These are phyloP conservation scores for Patagioenas fasciata DNA, from an alignment of 2,113 vertebrate genomes.

Conservation along the genomic window DNA sequence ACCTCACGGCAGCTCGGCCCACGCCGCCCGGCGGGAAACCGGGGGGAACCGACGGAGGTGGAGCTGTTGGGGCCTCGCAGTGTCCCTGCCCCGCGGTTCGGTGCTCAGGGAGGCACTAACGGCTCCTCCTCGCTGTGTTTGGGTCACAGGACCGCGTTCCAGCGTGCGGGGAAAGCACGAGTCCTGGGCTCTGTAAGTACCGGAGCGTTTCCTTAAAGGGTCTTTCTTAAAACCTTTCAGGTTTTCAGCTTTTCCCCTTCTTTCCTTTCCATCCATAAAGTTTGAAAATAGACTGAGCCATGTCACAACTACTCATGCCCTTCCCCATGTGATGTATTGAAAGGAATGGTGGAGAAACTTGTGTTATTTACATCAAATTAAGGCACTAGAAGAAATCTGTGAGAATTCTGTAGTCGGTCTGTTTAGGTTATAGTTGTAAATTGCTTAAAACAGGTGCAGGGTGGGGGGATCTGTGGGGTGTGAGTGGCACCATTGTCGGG, in stretches of 20 bases:
- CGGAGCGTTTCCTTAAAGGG: accelerated
- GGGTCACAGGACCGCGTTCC: not conserved
- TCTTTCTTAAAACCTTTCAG: accelerated
- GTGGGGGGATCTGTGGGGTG: accelerated
- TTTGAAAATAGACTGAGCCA: too few species aligned
- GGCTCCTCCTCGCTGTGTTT: accelerated
- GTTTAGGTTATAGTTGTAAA: accelerated
- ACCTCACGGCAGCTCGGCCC: too few species aligned
- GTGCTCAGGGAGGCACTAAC: accelerated
- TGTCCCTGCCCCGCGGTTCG: accelerated
- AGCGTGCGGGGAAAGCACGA: accelerated
- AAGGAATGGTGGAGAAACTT: too few species aligned
- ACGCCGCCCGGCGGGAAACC: too few species aligned
- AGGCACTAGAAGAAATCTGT: accelerated
- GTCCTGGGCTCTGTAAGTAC: not conserved
- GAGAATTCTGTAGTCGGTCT: accelerated
- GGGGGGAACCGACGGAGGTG: too few species aligned
- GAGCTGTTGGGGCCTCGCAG: accelerated
- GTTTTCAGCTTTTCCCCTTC: too few species aligned
- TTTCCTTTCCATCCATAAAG: too few species aligned
- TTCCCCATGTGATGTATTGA: too few species aligned
- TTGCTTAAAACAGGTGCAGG: accelerated
- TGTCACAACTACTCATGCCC: too few species aligned
- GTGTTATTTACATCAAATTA: too few species aligned
- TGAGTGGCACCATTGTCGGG: accelerated